phyloP scores from a whole-genome alignment of 2,797 vertebrate genomes.

The Varecia variegata region DNA sequence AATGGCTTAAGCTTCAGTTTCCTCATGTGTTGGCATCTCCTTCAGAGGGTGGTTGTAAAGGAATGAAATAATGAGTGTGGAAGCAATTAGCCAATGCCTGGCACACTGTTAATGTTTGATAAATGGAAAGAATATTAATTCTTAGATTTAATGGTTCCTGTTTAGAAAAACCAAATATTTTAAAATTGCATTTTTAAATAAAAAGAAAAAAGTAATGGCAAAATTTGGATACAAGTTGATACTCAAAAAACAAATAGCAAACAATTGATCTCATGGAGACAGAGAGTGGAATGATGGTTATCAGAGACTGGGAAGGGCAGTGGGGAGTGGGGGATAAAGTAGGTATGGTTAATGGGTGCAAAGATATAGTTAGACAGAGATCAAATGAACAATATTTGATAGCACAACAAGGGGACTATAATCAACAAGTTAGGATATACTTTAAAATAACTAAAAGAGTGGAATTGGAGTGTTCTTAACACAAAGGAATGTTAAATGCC shows the following conservation, averaged over 20 bases:
- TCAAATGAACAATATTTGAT: neutral
- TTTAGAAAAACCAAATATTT: constrained; percentile 24
- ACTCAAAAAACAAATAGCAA: neutral
- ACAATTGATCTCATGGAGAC: neutral
- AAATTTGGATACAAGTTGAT: neutral
- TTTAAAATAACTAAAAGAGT: neutral
- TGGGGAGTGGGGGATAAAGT: no score
- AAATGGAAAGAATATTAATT: neutral
- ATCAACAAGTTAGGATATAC: neutral
- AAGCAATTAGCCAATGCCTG: constrained; percentile 10
- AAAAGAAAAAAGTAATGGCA: neutral
- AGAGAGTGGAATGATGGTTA: neutral
- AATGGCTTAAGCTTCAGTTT: neutral
- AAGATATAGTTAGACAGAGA: neutral
- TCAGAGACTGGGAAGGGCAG: neutral
- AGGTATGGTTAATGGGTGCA: neutral
- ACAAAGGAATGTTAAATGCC: neutral
- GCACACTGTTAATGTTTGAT: neutral
- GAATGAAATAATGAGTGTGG: neutral
- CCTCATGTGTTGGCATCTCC: neutral
- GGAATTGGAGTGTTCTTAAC: neutral
- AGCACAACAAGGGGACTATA: neutral
- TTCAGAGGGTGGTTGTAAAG: neutral
- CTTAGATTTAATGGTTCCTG: neutral
- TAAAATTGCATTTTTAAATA: neutral